Evolutionary conservation across 2,113 vertebrate species (phyloP).

Genomic region (Psilopsiagon aymara): DNA sequence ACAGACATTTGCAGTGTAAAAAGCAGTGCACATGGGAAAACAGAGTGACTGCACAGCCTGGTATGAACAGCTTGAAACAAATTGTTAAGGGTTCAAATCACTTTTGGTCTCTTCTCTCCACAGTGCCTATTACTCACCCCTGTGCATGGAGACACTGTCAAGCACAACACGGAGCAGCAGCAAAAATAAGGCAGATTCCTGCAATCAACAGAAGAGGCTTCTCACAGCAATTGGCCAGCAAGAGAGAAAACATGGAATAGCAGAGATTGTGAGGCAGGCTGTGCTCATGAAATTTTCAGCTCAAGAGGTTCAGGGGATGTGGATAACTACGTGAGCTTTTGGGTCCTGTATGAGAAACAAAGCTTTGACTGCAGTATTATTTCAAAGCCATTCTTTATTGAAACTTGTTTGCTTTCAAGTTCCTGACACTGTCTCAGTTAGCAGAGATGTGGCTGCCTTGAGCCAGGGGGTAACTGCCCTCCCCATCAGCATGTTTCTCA

Average conservation of each 20-base stretch:
- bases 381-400: neutral
- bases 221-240: neutral
- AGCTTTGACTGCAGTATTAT: neutral
- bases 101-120: neutral
- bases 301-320: neutral
- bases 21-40: fast-evolving
- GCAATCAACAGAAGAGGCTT: neutral
- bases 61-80: neutral
- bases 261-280: neutral
- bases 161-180: neutral
- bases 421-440: fast-evolving
- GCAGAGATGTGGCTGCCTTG: neutral
- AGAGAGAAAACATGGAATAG: neutral
- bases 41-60: neutral
- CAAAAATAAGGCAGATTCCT: neutral
- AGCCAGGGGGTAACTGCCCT: neutral
- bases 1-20: fast-evolving
- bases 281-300: neutral
- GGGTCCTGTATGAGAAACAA: neutral
- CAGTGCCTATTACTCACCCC: neutral
- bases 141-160: fast-evolving
- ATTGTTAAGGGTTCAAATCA: fast-evolving
- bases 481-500: fast-evolving
- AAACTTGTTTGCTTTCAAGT: fast-evolving
- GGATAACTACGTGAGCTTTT: fast-evolving